phyloP scores from a whole-genome alignment of 2,888 invertebrate species.

The Torymus auratus region DNA sequence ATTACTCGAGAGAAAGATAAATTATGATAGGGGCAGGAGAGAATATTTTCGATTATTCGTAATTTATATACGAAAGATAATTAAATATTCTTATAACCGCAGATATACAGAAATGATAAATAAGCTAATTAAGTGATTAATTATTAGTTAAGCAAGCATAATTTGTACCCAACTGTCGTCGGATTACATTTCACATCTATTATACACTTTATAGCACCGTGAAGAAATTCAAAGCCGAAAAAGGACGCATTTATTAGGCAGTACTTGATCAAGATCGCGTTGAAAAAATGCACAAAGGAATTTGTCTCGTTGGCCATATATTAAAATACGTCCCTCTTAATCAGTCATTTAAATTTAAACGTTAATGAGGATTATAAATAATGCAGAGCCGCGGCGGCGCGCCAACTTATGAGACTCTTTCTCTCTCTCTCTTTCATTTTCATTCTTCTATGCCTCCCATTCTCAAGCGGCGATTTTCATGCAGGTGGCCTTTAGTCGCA shows the following conservation, averaged over 20 bases:
- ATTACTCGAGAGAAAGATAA: background rate
- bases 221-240: conserved; percentile 36
- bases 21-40: background rate
- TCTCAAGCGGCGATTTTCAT: conserved; percentile 3
- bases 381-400: conserved; percentile 36
- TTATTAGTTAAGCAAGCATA: background rate
- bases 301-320: conserved; percentile 33
- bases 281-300: conserved; percentile 36
- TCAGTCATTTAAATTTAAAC: conserved; percentile 53
- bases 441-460: background rate
- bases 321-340: conserved; percentile 48
- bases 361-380: conserved; percentile 56
- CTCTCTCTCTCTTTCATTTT: background rate
- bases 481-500: background rate
- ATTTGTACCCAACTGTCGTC: conserved; percentile 30
- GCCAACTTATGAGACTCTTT: background rate
- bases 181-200: conserved; percentile 16
- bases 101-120: conserved; percentile 13
- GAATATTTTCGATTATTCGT: no score
- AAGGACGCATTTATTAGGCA: conserved; percentile 22
- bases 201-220: conserved; percentile 7
- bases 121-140: conserved; percentile 40
- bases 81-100: background rate
- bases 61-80: background rate
- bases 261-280: conserved; percentile 29